Conservation (phyloP, 1,140 invertebrate genomes). For the Zaprionus lachaisei region DNA sequence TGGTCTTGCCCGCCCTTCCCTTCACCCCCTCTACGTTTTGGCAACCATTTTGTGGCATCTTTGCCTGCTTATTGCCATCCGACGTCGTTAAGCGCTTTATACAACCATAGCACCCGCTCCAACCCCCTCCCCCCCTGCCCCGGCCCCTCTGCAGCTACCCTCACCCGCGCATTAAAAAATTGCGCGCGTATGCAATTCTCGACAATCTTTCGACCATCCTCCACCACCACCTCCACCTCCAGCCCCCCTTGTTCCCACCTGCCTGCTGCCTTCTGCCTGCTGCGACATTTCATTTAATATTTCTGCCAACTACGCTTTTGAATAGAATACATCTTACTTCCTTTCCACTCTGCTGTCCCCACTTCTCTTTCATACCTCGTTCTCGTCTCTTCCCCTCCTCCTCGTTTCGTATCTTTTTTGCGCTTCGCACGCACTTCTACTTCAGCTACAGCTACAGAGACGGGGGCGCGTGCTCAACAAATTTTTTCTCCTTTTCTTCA, state of each 20-base stretch:
- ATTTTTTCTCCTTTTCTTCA: slow-evolving; percentile 61
- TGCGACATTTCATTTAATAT: slow-evolving; percentile 76
- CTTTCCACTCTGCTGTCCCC: slow-evolving; percentile 12
- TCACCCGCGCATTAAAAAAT: slow-evolving; percentile 38
- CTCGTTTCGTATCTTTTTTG: slow-evolving; percentile 22
- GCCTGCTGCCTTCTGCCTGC: background rate
- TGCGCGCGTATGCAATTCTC: slow-evolving; percentile 75
- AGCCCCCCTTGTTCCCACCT: background rate
- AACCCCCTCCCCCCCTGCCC: background rate
- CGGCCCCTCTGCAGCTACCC: background rate
- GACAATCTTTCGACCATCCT: slow-evolving; percentile 62
- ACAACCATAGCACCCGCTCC: slow-evolving; percentile 10
- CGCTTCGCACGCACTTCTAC: slow-evolving; percentile 55
- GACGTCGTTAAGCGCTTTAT: slow-evolving; percentile 71
- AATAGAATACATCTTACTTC: slow-evolving; percentile 70
- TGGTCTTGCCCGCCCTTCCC: background rate
- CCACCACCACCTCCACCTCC: background rate
- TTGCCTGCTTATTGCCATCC: slow-evolving; percentile 54
- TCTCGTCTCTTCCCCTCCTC: background rate
- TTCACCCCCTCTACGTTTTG: background rate
- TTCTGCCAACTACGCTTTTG: slow-evolving; percentile 63
- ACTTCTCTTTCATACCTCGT: background rate
- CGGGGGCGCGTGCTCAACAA: slow-evolving; percentile 62
- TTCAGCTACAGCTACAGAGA: slow-evolving; percentile 28
- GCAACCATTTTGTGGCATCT: slow-evolving; percentile 77